Evolutionary conservation across 2,888 invertebrate species (phyloP).

Genomic region (Brachypterus glaber): DNA sequence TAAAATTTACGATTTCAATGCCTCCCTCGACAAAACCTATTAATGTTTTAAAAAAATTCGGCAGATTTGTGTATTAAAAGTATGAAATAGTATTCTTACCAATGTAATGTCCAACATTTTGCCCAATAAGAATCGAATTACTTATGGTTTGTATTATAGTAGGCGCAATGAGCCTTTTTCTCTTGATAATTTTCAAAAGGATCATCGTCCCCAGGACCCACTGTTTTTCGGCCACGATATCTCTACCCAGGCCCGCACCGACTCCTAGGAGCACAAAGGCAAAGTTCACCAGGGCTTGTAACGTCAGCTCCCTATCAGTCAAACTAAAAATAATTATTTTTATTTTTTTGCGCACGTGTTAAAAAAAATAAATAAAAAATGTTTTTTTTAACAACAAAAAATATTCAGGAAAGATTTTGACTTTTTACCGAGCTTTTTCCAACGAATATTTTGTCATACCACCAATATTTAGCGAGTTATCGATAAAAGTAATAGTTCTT

Average conservation of each 20-base stretch:
- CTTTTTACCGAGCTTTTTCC: no score
- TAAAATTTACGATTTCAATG: no score
- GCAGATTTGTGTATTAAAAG: neutral
- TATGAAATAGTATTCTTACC: conserved; percentile 36
- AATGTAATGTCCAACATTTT: conserved; percentile 48
- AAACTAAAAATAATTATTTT: conserved; percentile 33
- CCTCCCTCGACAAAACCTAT: no score
- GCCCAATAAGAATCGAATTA: conserved; percentile 48
- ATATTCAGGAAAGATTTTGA: neutral
- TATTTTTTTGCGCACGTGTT: no score
- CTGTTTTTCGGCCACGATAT: conserved; percentile 35
- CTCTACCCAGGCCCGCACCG: conserved; percentile 30
- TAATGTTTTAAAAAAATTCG: conserved; percentile 2
- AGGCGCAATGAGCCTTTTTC: conserved; percentile 45
- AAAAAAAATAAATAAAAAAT: conserved; percentile 7
- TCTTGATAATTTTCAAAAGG: conserved; percentile 49
- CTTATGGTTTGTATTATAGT: conserved; percentile 48
- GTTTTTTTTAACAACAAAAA: conserved; percentile 1
- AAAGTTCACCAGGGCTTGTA: conserved; percentile 40
- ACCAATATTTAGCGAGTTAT: no score
- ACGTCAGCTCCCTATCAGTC: conserved; percentile 42
- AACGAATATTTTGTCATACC: no score
- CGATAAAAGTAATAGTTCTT: no score
- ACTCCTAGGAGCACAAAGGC: conserved; percentile 38
- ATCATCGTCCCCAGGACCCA: conserved; percentile 48